Conservation (phyloP, 2,888 invertebrate genomes). For the Pyralis farinalis region DNA sequence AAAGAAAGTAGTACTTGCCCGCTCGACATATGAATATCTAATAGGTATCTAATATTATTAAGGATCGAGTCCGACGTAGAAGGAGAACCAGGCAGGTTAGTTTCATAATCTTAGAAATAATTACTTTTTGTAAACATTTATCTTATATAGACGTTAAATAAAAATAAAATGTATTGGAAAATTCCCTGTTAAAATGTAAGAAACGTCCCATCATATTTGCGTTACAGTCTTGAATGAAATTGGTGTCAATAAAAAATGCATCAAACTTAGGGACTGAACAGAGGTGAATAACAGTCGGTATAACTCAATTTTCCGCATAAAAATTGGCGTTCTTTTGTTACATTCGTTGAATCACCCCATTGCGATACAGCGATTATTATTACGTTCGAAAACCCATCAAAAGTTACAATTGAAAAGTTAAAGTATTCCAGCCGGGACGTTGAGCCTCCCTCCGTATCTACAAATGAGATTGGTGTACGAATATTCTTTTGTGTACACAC, state of each 20-base stretch:
- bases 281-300: slow-evolving; percentile 57
- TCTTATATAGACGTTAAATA: too few species aligned
- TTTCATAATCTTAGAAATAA: too few species aligned
- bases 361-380: slow-evolving; percentile 76
- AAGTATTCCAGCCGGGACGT: slow-evolving; percentile 74
- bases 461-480: slow-evolving; percentile 72
- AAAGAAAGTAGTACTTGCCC: too few species aligned
- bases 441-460: slow-evolving; percentile 66
- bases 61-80: too few species aligned
- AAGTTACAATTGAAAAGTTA: slow-evolving; percentile 82
- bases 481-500: slow-evolving; percentile 69
- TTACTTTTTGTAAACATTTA: too few species aligned
- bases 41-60: too few species aligned
- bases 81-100: too few species aligned
- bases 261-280: slow-evolving; percentile 36
- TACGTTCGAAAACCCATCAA: slow-evolving; percentile 80
- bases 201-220: slow-evolving; percentile 21
- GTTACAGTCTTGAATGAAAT: slow-evolving; percentile 28
- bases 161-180: background rate
- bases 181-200: slow-evolving; percentile 7
- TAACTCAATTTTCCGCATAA: slow-evolving; percentile 75
- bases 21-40: too few species aligned
- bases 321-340: slow-evolving; percentile 77
- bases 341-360: slow-evolving; percentile 72
- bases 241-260: slow-evolving; percentile 48